Base-by-base conservation (phyloP, 2,797 vertebrate species). In the Sebastes taczanowskii region DNA sequence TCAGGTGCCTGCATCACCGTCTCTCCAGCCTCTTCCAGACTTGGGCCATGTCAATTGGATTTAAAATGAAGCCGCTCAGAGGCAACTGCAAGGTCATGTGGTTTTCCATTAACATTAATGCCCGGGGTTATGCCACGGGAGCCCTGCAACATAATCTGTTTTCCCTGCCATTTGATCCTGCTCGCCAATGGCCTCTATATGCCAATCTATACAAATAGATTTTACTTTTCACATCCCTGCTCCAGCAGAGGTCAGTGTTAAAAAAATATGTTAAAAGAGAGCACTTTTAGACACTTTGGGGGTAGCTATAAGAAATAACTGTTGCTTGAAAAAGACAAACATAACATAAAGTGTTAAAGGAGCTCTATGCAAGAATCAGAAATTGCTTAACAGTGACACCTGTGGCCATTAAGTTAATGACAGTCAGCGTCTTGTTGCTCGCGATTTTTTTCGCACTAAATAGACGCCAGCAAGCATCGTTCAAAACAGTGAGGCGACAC, bases 21-120 rank as follows among this genome's bases (percentile, higher is more conserved):
- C 73, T 82, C 72, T 80, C 35, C 35, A 49, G 81, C 80, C 62
- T 83, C 70, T 71, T 81, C 77, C 80, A 86, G 83, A 90, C 82
- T 78, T 71, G 64, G 78, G 66, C 85, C 81, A 68, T 88, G 74
- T 84, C 88, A 90, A 90, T 90, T 91, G 89, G 90, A 91, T 92
- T 89, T 91, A 81, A 89, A 92, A 88, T 82, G 89, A 63, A 91
- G 84, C 80, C 25, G 74, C 82, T 89, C 79, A 65, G 78, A 88
- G 90, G 89, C 90, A 82, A 82, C 80, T 80, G 87, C 76, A 91
- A 91, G 92, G 91, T 93, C 91, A 92, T 88, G 85, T 89, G 85
- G 80, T 87, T 92, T 93, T 89, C 89, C 90, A 93, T 94, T 92
- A 91, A 91, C 89, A 90, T 90, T 89, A 91, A 92, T 91, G 89